Conservation (phyloP, 2,113 vertebrate genomes). For the Vidua chalybeata region DNA sequence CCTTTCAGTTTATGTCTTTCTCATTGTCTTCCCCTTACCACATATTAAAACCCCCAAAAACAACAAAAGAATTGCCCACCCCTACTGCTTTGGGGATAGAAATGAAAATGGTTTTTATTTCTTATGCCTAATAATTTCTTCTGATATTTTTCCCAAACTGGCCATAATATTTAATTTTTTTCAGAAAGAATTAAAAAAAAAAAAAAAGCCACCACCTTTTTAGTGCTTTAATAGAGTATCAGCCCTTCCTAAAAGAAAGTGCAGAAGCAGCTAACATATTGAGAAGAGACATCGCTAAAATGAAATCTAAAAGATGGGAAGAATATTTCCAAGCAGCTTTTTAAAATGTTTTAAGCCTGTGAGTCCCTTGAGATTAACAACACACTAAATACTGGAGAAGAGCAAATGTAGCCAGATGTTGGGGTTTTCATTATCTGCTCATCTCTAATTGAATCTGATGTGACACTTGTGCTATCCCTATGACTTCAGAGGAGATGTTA, state of each 20-base stretch:
- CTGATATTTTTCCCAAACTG: background rate
- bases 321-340: background rate
- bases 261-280: background rate
- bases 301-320: background rate
- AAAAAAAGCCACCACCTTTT: background rate
- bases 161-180: background rate
- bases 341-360: background rate
- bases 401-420: conserved; percentile 13
- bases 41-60: background rate
- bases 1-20: background rate
- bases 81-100: background rate
- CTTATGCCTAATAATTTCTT: background rate
- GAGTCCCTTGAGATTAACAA: background rate
- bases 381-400: background rate
- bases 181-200: background rate
- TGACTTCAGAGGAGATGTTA: conserved; percentile 20
- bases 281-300: background rate
- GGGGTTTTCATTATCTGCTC: conserved; percentile 13
- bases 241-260: background rate
- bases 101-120: background rate
- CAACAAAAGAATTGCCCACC: rapidly evolving
- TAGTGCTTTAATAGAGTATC: background rate
- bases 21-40: background rate
- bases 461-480: background rate
- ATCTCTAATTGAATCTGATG: conserved; percentile 37